phyloP scores from a whole-genome alignment of 2,888 invertebrate species.

The Habroteleia sp. region DNA sequence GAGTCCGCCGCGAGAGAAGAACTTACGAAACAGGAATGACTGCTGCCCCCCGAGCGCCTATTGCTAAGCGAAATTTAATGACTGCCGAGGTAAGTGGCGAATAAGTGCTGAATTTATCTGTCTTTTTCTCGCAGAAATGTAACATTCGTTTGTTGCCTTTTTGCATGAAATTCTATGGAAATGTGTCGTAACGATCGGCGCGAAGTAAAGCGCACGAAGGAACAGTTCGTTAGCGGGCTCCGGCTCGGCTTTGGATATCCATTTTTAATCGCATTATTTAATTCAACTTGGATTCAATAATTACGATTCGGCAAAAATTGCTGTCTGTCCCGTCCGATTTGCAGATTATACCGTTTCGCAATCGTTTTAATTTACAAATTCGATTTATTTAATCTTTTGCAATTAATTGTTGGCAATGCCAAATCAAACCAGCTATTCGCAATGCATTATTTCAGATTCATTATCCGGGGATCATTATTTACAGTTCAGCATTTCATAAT shows the following conservation, averaged over 20 bases:
- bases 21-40: constrained; percentile 64
- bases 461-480: too few relatives aligned
- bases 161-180: constrained; percentile 40
- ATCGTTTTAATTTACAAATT: too few relatives aligned
- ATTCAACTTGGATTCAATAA: constrained; percentile 2
- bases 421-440: too few relatives aligned
- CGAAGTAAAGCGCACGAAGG: constrained; percentile 23
- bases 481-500: too few relatives aligned
- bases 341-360: too few relatives aligned
- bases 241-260: constrained; percentile 8
- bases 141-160: constrained; percentile 40
- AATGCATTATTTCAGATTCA: too few relatives aligned
- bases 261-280: constrained; percentile 24
- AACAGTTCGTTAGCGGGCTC: constrained; percentile 11
- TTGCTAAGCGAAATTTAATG: constrained; percentile 65
- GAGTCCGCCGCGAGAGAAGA: constrained; percentile 47
- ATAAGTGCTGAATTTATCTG: constrained; percentile 58
- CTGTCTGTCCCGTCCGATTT: not conserved
- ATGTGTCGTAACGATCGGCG: constrained; percentile 31
- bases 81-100: constrained; percentile 58
- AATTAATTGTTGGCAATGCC: too few relatives aligned
- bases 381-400: too few relatives aligned
- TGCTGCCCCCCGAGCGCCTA: constrained; percentile 44
- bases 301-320: not conserved
- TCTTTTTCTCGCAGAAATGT: constrained; percentile 48